Evolutionary conservation across 2,888 invertebrate species (phyloP), one percentile per base, ranked within the genome.

Genomic region (Philopedon plagiatum): DNA sequence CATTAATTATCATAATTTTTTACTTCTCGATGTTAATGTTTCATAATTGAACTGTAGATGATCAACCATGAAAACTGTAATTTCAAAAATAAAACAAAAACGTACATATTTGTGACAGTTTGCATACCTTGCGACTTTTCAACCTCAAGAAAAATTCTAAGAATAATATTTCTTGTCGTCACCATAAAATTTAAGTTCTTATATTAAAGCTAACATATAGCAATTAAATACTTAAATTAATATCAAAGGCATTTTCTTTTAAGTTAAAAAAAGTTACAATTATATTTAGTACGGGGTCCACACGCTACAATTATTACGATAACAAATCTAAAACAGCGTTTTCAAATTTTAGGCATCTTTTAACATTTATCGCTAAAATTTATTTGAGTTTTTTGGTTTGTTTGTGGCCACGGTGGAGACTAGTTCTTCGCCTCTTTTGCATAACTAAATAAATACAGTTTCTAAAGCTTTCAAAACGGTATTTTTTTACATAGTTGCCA

Each of bases 281-380:
- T 46, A 46, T 46, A 7, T 37, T 69, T 69, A 69, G 69, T 69
- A 69, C 69, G 69, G 68, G 69, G 54, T 63, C 21, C 69, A 69
- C 69, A 69, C 69, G 69, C 69, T 63, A 69, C 18, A 63, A 7
- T 64, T 54, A 54, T 34, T 44, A 60, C 60, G 29, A 61, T 26
- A 39, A 58, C 21, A 66, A 66, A 26, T 46, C 66, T 66, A 66
- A 67, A 69, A 62, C 62, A 63, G 69, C 69, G 41, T 62, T 66
- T 46, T 66, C 46, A 63, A 63, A 62, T 32, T 68, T 68, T 69
- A 69, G 69, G 69, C 63, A 63, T 63, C 44, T 62, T 32, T 54
- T 63, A 68, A 61, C 62, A 54, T 51, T 44, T 18, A 44, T 11
- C 29, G 44, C 44, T 61, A 61, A 60, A 58, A 49, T 49, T 57